Evolutionary conservation across 1,140 invertebrate genomes (phyloP).

Genomic region (Heliconius hermathena): DNA sequence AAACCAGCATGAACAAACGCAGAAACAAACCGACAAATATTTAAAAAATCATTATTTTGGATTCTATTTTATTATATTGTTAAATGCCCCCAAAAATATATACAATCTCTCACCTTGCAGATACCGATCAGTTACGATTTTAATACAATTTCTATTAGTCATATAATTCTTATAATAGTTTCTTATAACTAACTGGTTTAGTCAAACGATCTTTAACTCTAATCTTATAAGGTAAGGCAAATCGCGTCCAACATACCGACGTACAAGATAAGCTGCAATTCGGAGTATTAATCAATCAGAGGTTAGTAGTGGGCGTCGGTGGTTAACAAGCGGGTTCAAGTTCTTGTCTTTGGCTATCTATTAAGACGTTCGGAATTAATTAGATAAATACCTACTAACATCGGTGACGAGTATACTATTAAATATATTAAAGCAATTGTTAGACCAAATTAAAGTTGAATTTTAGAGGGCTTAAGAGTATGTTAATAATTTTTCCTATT

Average conservation of each 20-base stretch:
- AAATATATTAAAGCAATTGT: too few relatives aligned
- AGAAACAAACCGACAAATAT: too few relatives aligned
- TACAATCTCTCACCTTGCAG: too few relatives aligned
- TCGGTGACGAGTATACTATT: not conserved
- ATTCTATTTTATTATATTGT: too few relatives aligned
- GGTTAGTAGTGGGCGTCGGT: not conserved
- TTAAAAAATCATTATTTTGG: too few relatives aligned
- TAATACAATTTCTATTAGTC: too few relatives aligned
- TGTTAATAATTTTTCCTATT: not conserved
- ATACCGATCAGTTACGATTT: too few relatives aligned
- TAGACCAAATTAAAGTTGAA: not conserved
- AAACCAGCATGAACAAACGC: too few relatives aligned
- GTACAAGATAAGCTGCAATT: conserved; percentile 8
- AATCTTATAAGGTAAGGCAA: not conserved
- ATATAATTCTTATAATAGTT: too few relatives aligned
- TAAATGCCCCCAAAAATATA: too few relatives aligned
- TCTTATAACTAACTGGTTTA: not conserved
- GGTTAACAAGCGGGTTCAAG: not conserved
- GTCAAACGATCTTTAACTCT: not conserved
- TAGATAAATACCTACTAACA: not conserved
- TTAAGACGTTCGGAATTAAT: conserved; percentile 7
- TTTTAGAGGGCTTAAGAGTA: not conserved
- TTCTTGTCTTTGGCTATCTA: not conserved
- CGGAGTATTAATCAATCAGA: not conserved
- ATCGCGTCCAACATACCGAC: not conserved